These are phyloP conservation scores for Pseudanteris insignis DNA, from an alignment of 2,888 invertebrate species.

Conservation along the genomic window DNA sequence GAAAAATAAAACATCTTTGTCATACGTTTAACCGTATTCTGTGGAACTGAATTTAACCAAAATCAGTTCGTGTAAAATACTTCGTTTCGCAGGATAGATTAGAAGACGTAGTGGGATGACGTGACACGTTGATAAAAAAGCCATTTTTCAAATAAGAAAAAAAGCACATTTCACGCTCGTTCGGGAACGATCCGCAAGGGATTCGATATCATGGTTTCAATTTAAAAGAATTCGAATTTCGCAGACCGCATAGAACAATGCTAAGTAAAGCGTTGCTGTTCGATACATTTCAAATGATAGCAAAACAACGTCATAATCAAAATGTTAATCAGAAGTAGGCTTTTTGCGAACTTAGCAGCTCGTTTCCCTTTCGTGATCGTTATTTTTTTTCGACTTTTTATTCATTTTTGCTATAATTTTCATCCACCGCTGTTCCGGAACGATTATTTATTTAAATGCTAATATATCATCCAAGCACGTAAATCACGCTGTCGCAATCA, in stretches of 20 bases:
- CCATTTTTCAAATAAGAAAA: not conserved
- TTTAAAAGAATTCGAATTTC: not conserved
- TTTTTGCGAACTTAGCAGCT: constrained; percentile 1
- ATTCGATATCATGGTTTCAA: constrained; percentile 4
- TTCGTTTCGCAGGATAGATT: constrained; percentile 3
- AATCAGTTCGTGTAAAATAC: constrained; percentile 11
- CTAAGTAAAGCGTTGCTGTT: too few species aligned
- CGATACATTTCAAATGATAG: not conserved
- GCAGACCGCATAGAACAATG: not conserved
- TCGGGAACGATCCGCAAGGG: not conserved
- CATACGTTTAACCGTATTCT: not conserved
- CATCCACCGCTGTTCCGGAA: not conserved
- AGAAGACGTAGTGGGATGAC: constrained; percentile 4
- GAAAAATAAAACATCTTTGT: too few species aligned
- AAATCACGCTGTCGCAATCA: constrained; percentile 8
- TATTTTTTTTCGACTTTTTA: not conserved
- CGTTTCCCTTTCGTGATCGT: not conserved
- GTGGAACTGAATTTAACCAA: constrained; percentile 8
- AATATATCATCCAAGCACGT: not conserved
- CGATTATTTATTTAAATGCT: constrained; percentile 17
- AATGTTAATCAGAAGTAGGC: constrained; percentile 3
- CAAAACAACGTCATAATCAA: not conserved
- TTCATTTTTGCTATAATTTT: not conserved
- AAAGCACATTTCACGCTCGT: not conserved
- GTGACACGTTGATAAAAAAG: constrained; percentile 8